Base-by-base conservation (phyloP, 1,140 invertebrate species). In the Lanistes nyassanus region DNA sequence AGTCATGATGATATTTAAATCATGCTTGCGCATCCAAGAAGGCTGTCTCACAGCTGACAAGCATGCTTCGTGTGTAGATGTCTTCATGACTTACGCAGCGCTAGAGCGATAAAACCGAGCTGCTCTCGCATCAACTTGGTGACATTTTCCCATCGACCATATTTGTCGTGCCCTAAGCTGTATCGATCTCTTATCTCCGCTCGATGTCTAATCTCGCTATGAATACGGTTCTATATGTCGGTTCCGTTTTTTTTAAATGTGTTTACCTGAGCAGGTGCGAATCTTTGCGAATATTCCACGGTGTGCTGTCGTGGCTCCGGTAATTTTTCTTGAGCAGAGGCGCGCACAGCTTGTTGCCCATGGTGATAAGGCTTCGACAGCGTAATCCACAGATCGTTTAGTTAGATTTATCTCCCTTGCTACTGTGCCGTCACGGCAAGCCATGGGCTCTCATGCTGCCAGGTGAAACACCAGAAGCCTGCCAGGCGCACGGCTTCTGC, bases 261-360 rank as follows among this genome's bases (percentile, higher is more conserved):
- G 67, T 81, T 90, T 92, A 97, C 96, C 96, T 95, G 88, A 97
- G 92, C 84, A 98, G 92, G 92, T 97, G 96, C 23, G 86, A 87
- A 75, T 88, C 86, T 39, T 87, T 88, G 34, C 83, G 74, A 19
- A 80, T 79, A 29, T 85, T 79, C 85, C 85, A 88, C 5, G 96
- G 95, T 83, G 95, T 83, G 16, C 67, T 94, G 90, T 97, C 95
- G 89, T 97, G 96, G 89, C 96, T 96, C 87, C 95, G 93, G 92
- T 97, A 97, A 83, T 94, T 94, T 91, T 97, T 97, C 91, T 95
- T 93, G 87, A 96, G 94, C 83, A 98, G 92, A 77, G 96, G 96
- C 82, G 95, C 96, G 91, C 96, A 98, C 85, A 98, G 91, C 91
- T 97, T 97, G 92, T 97, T 97, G 90, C 96, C 96, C 96, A 98